phyloP scores from a whole-genome alignment of 2,113 vertebrate species.

The Passer domesticus region DNA sequence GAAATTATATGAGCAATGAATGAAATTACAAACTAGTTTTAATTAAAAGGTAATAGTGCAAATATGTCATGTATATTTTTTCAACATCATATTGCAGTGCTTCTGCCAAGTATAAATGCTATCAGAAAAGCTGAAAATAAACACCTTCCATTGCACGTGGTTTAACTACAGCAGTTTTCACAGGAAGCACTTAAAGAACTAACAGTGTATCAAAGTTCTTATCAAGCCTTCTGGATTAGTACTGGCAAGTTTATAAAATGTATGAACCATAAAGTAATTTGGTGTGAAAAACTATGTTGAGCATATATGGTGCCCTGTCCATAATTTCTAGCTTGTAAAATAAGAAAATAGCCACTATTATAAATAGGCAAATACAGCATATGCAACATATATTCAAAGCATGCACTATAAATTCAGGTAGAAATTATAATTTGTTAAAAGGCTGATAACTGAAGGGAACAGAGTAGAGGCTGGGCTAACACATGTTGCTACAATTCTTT shows the following conservation, averaged over 20 bases:
- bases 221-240: not conserved
- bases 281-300: not conserved
- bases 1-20: not conserved
- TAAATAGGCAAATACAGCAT: not conserved
- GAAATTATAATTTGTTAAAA: not conserved
- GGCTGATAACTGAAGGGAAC: not conserved
- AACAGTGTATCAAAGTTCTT: not conserved
- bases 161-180: not conserved
- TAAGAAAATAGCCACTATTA: not conserved
- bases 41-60: conserved; percentile 10
- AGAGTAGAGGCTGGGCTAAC: not conserved
- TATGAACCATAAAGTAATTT: not conserved
- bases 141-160: not conserved
- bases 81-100: not conserved
- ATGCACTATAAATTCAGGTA: not conserved
- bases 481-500: not conserved
- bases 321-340: not conserved
- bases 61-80: not conserved
- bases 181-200: not conserved
- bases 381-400: not conserved
- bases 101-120: not conserved
- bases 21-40: not conserved
- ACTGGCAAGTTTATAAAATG: not conserved
- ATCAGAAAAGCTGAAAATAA: not conserved
- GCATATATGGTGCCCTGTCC: not conserved